These are phyloP conservation scores for Drosophila burlai DNA, from an alignment of 1,140 invertebrate genomes.

Conservation along the genomic window DNA sequence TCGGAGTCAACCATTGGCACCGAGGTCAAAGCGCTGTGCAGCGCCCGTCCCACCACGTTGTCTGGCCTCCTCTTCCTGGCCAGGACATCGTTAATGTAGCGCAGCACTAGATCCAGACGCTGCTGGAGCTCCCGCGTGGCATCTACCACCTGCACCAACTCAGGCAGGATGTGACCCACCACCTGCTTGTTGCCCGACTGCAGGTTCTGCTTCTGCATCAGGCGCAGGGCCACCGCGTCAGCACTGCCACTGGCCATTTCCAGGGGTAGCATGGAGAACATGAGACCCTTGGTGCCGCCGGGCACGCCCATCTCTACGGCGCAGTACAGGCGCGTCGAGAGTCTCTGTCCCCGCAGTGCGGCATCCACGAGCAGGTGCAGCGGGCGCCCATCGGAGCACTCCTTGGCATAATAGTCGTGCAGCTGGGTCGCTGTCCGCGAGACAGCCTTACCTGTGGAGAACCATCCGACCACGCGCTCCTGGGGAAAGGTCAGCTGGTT, in stretches of 20 bases:
- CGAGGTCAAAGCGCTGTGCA: conserved; percentile 52
- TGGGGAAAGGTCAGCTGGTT: conserved; percentile 56
- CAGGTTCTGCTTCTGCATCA: conserved; percentile 50
- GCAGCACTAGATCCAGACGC: conserved; percentile 56
- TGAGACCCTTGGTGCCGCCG: conserved; percentile 57
- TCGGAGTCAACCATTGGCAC: conserved; percentile 62
- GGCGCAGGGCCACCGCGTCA: conserved; percentile 43
- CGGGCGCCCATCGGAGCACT: conserved; percentile 50
- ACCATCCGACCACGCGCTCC: conserved; percentile 69
- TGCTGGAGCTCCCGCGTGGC: conserved; percentile 33
- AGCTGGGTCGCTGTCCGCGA: conserved; percentile 36
- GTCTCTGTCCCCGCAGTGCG: conserved; percentile 26
- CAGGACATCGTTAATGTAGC: conserved; percentile 68
- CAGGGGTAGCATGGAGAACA: conserved; percentile 61
- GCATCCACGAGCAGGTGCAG: conserved; percentile 64
- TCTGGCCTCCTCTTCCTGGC: conserved; percentile 51
- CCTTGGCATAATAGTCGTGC: conserved; percentile 50
- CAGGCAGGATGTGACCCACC: conserved; percentile 45
- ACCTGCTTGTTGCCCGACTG: conserved; percentile 30
- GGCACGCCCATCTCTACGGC: conserved; percentile 61
- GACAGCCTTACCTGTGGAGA: conserved; percentile 52
- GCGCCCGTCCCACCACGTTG: conserved; percentile 51
- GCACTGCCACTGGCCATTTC: conserved; percentile 22
- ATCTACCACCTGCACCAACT: conserved; percentile 60
- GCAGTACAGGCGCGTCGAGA: conserved; percentile 53